Evolutionary conservation across 1,140 invertebrate genomes (phyloP).

Genomic region (Stegodyphus dumicola): DNA sequence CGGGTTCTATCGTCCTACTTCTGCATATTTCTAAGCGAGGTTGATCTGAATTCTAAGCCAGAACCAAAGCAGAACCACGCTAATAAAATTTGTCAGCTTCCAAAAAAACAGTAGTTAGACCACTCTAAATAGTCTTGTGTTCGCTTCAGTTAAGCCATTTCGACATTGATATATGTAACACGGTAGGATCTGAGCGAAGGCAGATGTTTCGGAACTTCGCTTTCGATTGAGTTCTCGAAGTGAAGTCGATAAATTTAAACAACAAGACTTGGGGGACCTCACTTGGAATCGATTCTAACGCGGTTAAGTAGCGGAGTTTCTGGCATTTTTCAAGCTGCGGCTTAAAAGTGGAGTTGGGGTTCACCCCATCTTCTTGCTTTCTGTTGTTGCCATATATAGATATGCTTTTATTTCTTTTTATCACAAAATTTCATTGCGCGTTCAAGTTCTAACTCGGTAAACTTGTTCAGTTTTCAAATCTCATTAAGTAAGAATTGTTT

Average conservation of each 20-base stretch:
- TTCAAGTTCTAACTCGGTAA: too few species aligned
- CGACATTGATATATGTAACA: too few species aligned
- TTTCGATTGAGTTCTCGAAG: constrained; percentile 53
- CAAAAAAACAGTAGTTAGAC: constrained; percentile 4
- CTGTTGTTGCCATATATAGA: neutral
- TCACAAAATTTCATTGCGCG: too few species aligned
- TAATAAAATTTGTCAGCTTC: constrained; percentile 38
- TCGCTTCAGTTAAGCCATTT: too few species aligned
- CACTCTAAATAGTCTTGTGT: neutral
- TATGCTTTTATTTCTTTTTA: too few species aligned
- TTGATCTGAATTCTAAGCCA: neutral
- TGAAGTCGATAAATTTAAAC: constrained; percentile 56
- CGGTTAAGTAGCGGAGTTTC: constrained; percentile 25
- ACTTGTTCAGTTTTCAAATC: too few species aligned
- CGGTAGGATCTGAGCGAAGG: constrained; percentile 25
- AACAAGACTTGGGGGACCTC: constrained; percentile 28
- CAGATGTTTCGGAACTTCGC: constrained; percentile 45
- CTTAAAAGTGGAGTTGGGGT: constrained; percentile 37
- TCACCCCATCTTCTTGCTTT: neutral
- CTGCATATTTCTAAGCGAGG: too few species aligned
- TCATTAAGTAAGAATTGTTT: too few species aligned
- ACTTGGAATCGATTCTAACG: constrained; percentile 38
- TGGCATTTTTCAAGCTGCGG: constrained; percentile 49
- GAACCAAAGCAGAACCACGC: constrained; percentile 15
- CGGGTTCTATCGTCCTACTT: too few species aligned